These are phyloP conservation scores for Chromis chromis DNA, from an alignment of 2,797 vertebrate genomes.

Conservation along the genomic window DNA sequence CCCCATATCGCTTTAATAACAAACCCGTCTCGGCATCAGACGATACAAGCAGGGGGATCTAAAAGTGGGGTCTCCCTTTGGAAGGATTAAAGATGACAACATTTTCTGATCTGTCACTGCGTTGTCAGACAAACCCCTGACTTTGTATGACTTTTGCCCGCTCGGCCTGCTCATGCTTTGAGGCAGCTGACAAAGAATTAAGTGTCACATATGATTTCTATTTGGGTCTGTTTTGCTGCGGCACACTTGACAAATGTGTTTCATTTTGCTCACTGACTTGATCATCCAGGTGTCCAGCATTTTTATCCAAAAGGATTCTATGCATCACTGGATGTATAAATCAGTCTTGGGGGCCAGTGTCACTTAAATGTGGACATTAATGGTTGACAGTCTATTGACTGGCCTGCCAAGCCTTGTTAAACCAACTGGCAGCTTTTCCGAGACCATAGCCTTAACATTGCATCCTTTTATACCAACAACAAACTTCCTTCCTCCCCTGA, in stretches of 20 bases:
- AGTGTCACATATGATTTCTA: conserved; percentile 23
- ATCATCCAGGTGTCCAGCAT: conserved; percentile 32
- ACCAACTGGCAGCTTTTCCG: conserved; percentile 58
- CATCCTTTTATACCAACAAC: conserved; percentile 72
- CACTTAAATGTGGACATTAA: conserved; percentile 58
- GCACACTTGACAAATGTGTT: conserved; percentile 10
- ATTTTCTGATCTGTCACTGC: conserved; percentile 52
- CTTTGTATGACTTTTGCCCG: conserved; percentile 42
- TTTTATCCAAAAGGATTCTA: conserved; percentile 32
- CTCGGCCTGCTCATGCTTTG: conserved; percentile 25
- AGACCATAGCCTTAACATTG: conserved; percentile 62
- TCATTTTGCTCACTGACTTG: conserved; percentile 18
- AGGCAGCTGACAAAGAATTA: conserved; percentile 34
- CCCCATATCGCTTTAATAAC: background rate
- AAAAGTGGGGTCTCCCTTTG: conserved; percentile 27
- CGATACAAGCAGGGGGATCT: background rate
- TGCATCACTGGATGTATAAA: conserved; percentile 37
- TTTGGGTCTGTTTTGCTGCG: background rate
- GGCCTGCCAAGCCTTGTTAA: conserved; percentile 70
- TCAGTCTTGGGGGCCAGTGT: conserved; percentile 44
- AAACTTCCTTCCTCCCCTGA: conserved; percentile 76
- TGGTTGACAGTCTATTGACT: conserved; percentile 70
- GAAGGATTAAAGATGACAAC: conserved; percentile 52
- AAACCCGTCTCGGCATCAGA: background rate
- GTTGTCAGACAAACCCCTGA: conserved; percentile 37